These are phyloP conservation scores for Lycaena phlaeas DNA, from an alignment of 2,888 invertebrate genomes.

Conservation along the genomic window DNA sequence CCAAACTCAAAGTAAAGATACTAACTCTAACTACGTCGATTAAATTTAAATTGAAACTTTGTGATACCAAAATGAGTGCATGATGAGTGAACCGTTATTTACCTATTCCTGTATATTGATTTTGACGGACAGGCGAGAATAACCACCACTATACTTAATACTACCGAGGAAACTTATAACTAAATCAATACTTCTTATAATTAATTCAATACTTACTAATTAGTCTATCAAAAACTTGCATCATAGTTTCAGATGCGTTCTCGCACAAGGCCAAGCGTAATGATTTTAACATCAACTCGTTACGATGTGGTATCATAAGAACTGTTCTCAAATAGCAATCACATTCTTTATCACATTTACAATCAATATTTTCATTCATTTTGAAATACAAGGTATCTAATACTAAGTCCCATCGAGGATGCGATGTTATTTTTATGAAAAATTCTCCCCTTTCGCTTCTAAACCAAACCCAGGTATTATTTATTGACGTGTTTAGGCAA, in stretches of 20 bases:
- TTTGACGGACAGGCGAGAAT: no score
- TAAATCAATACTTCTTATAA: background rate
- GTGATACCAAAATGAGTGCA: background rate
- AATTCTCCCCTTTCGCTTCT: conserved; percentile 51
- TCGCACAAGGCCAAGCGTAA: conserved; percentile 50
- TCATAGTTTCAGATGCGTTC: conserved; percentile 48
- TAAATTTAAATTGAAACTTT: no score
- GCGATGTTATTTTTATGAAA: conserved; percentile 49
- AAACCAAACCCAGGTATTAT: conserved; percentile 59
- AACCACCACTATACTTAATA: no score
- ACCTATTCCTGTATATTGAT: no score
- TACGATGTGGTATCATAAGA: conserved; percentile 51
- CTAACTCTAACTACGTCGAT: background rate
- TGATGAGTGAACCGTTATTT: no score
- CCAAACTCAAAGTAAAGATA: background rate
- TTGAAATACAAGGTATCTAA: conserved; percentile 39
- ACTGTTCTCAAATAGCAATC: conserved; percentile 54
- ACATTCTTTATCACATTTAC: conserved; percentile 54
- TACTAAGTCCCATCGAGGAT: conserved; percentile 53
- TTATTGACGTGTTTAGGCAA: conserved; percentile 48
- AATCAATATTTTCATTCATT: conserved; percentile 32
- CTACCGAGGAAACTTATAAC: no score
- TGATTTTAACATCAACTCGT: conserved; percentile 51
- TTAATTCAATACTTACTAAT: conserved; percentile 35
- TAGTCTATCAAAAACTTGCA: conserved; percentile 46